Conservation (phyloP, 2,888 invertebrate genomes). For the Lysandra coridon region DNA sequence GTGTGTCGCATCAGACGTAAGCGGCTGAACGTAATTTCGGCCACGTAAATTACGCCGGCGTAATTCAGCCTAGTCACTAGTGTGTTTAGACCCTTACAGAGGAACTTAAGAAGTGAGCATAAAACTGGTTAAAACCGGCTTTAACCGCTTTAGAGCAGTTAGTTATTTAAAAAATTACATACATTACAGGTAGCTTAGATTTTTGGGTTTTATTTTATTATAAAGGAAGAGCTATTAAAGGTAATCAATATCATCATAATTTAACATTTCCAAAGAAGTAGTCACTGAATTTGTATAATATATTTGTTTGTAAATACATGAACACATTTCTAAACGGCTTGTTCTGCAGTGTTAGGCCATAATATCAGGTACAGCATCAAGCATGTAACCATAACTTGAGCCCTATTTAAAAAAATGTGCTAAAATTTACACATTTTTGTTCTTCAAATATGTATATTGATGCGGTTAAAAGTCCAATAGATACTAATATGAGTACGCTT, state of each 20-base stretch:
- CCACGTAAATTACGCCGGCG: too few relatives aligned
- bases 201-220: background rate
- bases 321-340: constrained; percentile 13
- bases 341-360: constrained; percentile 19
- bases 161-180: background rate
- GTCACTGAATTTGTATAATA: background rate
- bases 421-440: background rate
- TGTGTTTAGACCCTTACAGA: background rate
- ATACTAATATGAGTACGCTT: background rate
- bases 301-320: constrained; percentile 15
- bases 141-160: background rate
- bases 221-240: background rate
- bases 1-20: too few relatives aligned
- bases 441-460: too few relatives aligned
- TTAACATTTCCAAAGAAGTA: background rate
- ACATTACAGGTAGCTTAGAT: too few relatives aligned
- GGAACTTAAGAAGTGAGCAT: background rate
- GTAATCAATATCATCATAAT: background rate
- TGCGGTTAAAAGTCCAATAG: background rate
- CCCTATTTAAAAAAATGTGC: background rate
- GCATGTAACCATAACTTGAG: background rate
- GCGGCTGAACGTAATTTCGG: too few relatives aligned
- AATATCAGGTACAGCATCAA: constrained; percentile 5
- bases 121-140: background rate
- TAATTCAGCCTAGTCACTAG: too few relatives aligned